These are phyloP conservation scores for Zaprionus lineosus DNA, from an alignment of 2,888 invertebrate species.

Conservation along the genomic window DNA sequence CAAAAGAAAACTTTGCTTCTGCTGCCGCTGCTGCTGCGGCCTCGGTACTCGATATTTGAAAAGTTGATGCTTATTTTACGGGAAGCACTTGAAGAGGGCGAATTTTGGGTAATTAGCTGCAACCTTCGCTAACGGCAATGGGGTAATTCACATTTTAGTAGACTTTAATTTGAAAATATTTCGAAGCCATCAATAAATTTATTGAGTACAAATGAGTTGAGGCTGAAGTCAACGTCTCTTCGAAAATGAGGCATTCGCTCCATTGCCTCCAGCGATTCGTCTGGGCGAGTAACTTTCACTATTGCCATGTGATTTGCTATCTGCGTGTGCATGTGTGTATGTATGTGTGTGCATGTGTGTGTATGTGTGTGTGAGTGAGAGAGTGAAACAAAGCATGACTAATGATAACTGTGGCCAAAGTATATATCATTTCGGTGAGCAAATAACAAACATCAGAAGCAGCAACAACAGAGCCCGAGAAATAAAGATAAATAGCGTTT, in stretches of 20 bases:
- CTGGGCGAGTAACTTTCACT: too few relatives aligned
- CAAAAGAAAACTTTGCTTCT: slow-evolving; percentile 49
- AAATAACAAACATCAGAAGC: slow-evolving; percentile 70
- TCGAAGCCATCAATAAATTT: slow-evolving; percentile 34
- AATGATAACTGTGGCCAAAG: slow-evolving; percentile 69
- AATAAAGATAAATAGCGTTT: slow-evolving; percentile 76
- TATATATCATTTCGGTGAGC: slow-evolving; percentile 75
- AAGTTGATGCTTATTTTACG: slow-evolving; percentile 68
- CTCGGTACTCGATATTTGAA: slow-evolving; percentile 78
- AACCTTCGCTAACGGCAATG: slow-evolving; percentile 35
- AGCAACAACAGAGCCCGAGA: slow-evolving; percentile 24
- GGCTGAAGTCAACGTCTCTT: slow-evolving; percentile 16
- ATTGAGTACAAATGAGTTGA: slow-evolving; percentile 57
- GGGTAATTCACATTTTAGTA: slow-evolving; percentile 58
- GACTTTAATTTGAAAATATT: slow-evolving; percentile 45
- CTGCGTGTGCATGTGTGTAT: slow-evolving; percentile 23
- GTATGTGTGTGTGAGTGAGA: slow-evolving; percentile 16
- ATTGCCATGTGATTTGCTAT: too few relatives aligned
- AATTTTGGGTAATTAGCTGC: slow-evolving; percentile 69
- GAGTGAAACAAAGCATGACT: slow-evolving; percentile 71
- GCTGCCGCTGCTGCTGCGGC: too few relatives aligned
- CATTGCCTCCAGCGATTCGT: too few relatives aligned
- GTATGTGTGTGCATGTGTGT: not conserved
- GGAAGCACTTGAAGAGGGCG: slow-evolving; percentile 59
- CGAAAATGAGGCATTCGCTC: slow-evolving; percentile 59